These are phyloP conservation scores for Hyles lineata DNA, from an alignment of 2,888 invertebrate genomes.

Conservation along the genomic window DNA sequence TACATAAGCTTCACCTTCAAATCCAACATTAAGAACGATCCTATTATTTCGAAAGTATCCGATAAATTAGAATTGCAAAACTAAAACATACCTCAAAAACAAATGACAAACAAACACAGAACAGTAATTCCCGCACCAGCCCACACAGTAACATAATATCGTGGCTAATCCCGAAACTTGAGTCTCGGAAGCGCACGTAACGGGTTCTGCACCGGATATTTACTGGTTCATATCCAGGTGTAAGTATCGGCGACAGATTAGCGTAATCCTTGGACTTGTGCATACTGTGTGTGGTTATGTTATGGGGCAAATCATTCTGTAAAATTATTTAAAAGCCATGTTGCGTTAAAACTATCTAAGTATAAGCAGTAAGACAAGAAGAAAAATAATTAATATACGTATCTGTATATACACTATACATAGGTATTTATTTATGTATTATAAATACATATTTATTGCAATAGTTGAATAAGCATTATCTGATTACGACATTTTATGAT, in stretches of 20 bases:
- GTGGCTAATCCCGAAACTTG: conserved; percentile 1
- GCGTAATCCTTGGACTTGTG: not conserved
- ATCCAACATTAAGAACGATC: no score
- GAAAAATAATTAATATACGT: no score
- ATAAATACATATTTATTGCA: no score
- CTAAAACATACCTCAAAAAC: not conserved
- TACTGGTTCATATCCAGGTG: not conserved
- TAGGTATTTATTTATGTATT: no score
- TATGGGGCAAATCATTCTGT: no score
- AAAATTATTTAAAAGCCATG: no score
- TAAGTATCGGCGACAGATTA: not conserved
- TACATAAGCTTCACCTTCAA: no score
- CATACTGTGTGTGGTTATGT: not conserved
- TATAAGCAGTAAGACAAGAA: no score
- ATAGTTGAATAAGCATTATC: no score
- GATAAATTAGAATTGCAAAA: not conserved
- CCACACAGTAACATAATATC: not conserved
- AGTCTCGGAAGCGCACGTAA: conserved; percentile 6
- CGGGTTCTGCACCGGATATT: conserved; percentile 20
- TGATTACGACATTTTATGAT: no score
- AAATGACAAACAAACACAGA: not conserved
- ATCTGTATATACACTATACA: no score
- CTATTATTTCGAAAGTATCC: no score
- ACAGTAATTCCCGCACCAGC: not conserved
- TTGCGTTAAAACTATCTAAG: not conserved